A percentile compares a stretch with the other conserved stretches of the same genome.
Conservation (phyloP, 2,113 vertebrate genomes). For the Hippoglossus stenolepis region DNA sequence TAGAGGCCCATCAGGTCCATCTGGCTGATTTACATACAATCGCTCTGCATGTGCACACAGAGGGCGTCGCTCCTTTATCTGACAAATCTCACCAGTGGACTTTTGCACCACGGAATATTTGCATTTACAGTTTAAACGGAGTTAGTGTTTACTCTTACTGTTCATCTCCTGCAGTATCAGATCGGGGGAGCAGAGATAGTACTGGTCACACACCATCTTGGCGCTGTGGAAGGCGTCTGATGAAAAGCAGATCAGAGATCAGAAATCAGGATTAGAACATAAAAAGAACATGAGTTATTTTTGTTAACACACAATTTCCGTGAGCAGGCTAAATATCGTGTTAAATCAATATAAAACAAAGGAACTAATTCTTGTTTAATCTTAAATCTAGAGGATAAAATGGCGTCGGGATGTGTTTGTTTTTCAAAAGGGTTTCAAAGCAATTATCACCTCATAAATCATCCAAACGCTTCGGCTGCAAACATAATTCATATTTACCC, state of each 20-base stretch:
- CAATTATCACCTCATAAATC: too few relatives aligned
- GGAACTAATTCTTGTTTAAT: too few relatives aligned
- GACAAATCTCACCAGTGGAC: background rate
- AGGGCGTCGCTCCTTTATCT: background rate
- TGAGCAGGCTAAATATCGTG: too few relatives aligned
- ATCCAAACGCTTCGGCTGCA: background rate
- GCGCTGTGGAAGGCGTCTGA: conserved; percentile 92
- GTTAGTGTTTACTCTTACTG: conserved; percentile 74
- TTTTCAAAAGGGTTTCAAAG: too few relatives aligned
- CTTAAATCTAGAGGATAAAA: too few relatives aligned
- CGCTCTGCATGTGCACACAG: too few relatives aligned
- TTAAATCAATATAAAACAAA: too few relatives aligned
- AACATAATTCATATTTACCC: conserved; percentile 74
- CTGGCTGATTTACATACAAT: conserved; percentile 16
- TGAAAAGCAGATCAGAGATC: background rate
- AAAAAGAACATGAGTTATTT: too few relatives aligned
- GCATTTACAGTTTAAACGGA: too few relatives aligned
- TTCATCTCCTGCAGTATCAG: conserved; percentile 88
- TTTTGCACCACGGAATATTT: background rate
- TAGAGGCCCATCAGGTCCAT: conserved; percentile 54
- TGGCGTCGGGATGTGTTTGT: too few relatives aligned
- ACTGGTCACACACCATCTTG: conserved; percentile 93
- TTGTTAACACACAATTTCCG: too few relatives aligned
- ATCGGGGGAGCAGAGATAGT: conserved; percentile 90
- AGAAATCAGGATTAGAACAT: too few relatives aligned